These are phyloP conservation scores for Belonocnema kinseyi DNA, from an alignment of 1,140 invertebrate genomes.

Conservation along the genomic window DNA sequence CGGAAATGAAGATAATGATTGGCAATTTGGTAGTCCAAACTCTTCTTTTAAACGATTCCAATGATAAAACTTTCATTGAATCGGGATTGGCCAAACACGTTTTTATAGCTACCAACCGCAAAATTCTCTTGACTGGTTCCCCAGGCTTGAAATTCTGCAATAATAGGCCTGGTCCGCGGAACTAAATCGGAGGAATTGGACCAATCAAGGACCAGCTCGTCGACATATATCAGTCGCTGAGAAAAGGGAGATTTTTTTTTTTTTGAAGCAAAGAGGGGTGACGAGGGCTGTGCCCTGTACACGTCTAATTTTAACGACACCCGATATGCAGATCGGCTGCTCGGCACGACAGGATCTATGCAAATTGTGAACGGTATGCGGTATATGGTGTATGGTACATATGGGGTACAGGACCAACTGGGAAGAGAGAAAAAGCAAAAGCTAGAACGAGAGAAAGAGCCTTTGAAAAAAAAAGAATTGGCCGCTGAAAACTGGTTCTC, in stretches of 20 bases:
- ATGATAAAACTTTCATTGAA: no score
- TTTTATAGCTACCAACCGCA: neutral
- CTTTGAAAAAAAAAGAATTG: constrained; percentile 59
- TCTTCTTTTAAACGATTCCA: no score
- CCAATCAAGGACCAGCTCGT: constrained; percentile 46
- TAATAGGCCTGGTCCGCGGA: constrained; percentile 36
- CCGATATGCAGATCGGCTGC: constrained; percentile 71
- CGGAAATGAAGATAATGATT: constrained; percentile 37
- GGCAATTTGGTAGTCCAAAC: neutral
- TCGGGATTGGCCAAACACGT: neutral
- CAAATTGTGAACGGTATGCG: constrained; percentile 62
- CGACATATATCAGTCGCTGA: constrained; percentile 30
- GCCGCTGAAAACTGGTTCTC: constrained; percentile 69
- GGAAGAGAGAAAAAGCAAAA: constrained; percentile 40
- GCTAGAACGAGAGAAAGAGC: constrained; percentile 40
- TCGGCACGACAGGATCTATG: constrained; percentile 65
- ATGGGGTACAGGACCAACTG: constrained; percentile 48
- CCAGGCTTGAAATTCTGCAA: constrained; percentile 18
- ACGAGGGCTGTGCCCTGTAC: constrained; percentile 55
- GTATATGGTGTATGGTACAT: constrained; percentile 41
- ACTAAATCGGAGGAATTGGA: constrained; percentile 44
- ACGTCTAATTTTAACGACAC: constrained; percentile 72
- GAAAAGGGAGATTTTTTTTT: constrained; percentile 55
- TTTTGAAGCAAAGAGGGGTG: constrained; percentile 40
- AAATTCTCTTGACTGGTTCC: neutral